Conservation (phyloP, 2,888 invertebrate species). For the Euplagia quadripunctaria region DNA sequence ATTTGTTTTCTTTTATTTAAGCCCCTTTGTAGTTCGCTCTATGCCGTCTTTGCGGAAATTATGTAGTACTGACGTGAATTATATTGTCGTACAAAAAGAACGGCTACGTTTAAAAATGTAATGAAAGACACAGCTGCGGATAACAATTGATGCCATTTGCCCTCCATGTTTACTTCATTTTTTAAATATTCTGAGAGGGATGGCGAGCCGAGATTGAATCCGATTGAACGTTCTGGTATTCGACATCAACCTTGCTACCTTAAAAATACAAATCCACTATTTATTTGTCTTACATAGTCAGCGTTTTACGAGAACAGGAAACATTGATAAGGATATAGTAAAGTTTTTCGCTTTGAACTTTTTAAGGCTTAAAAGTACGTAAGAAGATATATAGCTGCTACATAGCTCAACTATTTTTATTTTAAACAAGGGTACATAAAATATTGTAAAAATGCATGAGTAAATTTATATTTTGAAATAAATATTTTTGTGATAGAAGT, state of each 20-base stretch:
- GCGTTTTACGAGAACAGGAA: constrained; percentile 56
- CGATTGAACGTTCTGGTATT: constrained; percentile 18
- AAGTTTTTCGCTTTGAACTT: constrained; percentile 26
- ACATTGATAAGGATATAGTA: constrained; percentile 39
- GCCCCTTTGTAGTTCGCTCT: constrained; percentile 14
- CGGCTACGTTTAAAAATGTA: constrained; percentile 20
- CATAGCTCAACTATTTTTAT: background rate
- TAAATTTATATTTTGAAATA: background rate
- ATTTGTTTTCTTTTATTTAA: constrained; percentile 47
- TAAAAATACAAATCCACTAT: constrained; percentile 30
- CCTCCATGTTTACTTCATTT: constrained; percentile 10
- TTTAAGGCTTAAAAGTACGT: constrained; percentile 12
- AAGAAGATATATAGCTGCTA: background rate
- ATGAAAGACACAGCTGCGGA: constrained; percentile 8
- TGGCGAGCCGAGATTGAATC: constrained; percentile 21
- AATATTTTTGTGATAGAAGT: background rate
- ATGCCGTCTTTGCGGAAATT: constrained; percentile 42
- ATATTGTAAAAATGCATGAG: background rate
- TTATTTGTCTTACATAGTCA: constrained; percentile 37
- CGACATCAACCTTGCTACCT: constrained; percentile 33
- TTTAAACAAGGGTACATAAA: background rate
- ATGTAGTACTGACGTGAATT: constrained; percentile 46
- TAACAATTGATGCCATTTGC: constrained; percentile 12
- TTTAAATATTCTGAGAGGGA: constrained; percentile 18
- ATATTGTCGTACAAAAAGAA: constrained; percentile 33